Percentiles rank a stretch among this genome's conserved stretches.
These are phyloP conservation scores for Psittacula cyanocephala DNA, from an alignment of 2,113 vertebrate species.

Conservation along the genomic window DNA sequence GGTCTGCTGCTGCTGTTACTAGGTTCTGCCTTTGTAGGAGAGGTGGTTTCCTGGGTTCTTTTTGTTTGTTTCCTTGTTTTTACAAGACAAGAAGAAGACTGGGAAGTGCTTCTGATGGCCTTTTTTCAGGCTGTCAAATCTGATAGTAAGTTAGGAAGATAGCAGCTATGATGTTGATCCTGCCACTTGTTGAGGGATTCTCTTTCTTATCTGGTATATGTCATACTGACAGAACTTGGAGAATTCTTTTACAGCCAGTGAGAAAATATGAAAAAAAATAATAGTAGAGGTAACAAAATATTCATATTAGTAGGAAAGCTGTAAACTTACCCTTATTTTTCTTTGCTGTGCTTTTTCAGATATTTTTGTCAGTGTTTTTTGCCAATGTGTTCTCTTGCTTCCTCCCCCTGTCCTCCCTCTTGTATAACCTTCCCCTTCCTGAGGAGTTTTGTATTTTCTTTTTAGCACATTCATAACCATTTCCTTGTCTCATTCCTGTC, in stretches of 20 bases:
- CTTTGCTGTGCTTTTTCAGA: neutral
- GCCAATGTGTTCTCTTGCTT: neutral
- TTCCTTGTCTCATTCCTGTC: neutral
- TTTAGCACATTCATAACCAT: neutral
- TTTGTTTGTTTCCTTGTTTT: neutral
- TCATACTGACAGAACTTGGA: neutral
- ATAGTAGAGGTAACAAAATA: neutral
- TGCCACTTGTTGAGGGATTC: neutral
- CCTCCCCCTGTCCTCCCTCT: neutral
- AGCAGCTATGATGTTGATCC: neutral
- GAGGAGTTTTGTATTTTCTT: neutral
- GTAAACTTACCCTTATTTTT: neutral
- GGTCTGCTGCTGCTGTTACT: slow-evolving; percentile 78
- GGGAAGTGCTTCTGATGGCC: neutral
- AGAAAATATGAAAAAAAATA: neutral
- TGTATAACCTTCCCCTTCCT: neutral
- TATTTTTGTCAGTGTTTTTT: neutral
- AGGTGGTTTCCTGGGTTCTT: neutral
- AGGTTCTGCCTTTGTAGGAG: neutral
- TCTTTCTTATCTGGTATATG: neutral
- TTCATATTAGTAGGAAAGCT: neutral
- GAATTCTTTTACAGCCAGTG: neutral
- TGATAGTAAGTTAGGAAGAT: neutral
- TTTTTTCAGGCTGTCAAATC: neutral
- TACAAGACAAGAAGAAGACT: neutral